These are phyloP conservation scores for Papilio helenus DNA, from an alignment of 1,140 invertebrate species.

Conservation along the genomic window DNA sequence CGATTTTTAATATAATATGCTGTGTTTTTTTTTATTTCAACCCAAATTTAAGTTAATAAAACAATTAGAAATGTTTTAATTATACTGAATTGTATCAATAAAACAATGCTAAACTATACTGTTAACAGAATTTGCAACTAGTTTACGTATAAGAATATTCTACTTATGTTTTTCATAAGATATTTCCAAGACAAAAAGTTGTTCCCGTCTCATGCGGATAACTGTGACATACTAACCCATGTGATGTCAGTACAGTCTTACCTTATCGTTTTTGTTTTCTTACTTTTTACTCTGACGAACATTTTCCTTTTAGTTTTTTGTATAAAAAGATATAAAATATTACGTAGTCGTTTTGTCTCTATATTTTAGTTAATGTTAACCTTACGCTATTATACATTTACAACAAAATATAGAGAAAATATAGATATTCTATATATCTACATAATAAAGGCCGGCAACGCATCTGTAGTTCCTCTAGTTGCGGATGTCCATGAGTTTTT, in stretches of 20 bases:
- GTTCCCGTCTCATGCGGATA: neutral
- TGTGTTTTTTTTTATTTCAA: no score
- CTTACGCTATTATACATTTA: neutral
- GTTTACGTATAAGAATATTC: neutral
- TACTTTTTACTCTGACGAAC: neutral
- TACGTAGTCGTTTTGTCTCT: no score
- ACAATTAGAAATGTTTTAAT: no score
- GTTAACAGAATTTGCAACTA: neutral
- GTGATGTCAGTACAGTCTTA: conserved; percentile 1
- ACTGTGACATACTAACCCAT: conserved; percentile 3
- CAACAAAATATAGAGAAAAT: neutral
- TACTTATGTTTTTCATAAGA: neutral
- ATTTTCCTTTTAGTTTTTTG: neutral
- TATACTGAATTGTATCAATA: no score
- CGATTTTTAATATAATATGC: no score
- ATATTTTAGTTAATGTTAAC: no score
- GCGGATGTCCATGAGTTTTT: no score
- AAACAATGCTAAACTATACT: neutral
- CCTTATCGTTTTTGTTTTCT: conserved; percentile 10
- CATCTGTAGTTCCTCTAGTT: no score
- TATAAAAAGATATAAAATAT: neutral
- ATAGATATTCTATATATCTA: neutral
- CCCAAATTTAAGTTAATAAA: no score
- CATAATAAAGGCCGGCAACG: no score
- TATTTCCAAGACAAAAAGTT: conserved; percentile 3